Percentiles rank a stretch among this genome's conserved stretches.
phyloP scores from a whole-genome alignment of 30 jellyfish, hydroid and myxozoan species.

The Hydra vulgaris region DNA sequence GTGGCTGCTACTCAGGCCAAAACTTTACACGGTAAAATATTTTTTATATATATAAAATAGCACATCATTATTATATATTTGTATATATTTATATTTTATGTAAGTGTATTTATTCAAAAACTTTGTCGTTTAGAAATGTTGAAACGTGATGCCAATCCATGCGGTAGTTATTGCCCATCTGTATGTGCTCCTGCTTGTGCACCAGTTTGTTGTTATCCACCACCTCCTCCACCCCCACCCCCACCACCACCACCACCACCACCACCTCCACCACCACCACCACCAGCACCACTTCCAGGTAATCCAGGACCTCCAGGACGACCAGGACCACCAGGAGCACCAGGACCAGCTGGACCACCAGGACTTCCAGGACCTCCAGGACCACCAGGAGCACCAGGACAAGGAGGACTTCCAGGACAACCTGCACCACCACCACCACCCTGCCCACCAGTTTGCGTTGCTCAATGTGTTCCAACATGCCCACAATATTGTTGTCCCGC shows the following conservation, averaged over 20 bases:
- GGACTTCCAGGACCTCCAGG: slow-evolving; percentile 98
- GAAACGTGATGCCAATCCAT: slow-evolving; percentile 76
- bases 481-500: slow-evolving; percentile 82
- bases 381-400: slow-evolving; percentile 95
- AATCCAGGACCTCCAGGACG: slow-evolving; percentile 99
- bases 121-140: slow-evolving; percentile 42
- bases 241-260: slow-evolving; percentile 89
- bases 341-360: slow-evolving; percentile 92
- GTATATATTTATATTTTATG: too few relatives aligned
- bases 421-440: slow-evolving; percentile 99
- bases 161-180: slow-evolving; percentile 37
- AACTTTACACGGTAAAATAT: slow-evolving; percentile 42
- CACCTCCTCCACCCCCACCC: slow-evolving; percentile 87
- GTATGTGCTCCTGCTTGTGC: slow-evolving; percentile 81
- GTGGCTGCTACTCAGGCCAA: slow-evolving; percentile 44
- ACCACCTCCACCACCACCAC: slow-evolving; percentile 99
- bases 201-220: slow-evolving; percentile 90
- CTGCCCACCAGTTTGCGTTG: slow-evolving; percentile 83
- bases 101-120: background rate
- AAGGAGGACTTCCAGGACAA: slow-evolving; percentile 97
- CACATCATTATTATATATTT: background rate
- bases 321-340: slow-evolving; percentile 98
- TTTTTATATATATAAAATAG: background rate
- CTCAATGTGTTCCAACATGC: slow-evolving; percentile 94
- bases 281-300: slow-evolving; percentile 98